These are phyloP conservation scores for Lynx canadensis DNA, from an alignment of 2,113 vertebrate species.

Conservation along the genomic window DNA sequence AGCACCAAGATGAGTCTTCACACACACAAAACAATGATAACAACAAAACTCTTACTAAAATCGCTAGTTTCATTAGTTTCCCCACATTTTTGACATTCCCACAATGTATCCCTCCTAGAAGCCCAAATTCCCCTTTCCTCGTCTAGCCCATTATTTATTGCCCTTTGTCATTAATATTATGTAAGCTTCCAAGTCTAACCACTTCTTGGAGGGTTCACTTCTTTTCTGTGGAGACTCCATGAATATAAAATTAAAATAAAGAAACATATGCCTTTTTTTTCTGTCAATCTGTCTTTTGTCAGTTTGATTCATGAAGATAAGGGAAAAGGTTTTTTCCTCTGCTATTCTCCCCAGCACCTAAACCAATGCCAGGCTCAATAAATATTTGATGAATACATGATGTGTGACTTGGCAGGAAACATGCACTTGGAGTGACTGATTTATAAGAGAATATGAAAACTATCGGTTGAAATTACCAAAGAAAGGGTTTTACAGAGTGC, in stretches of 20 bases:
- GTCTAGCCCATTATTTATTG: not conserved
- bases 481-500: not conserved
- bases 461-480: not conserved
- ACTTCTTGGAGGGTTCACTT: not conserved
- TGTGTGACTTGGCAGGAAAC: not conserved
- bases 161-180: not conserved
- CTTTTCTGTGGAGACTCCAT: not conserved
- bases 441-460: not conserved
- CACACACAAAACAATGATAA: not conserved
- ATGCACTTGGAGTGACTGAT: not conserved
- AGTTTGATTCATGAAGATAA: not conserved
- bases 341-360: not conserved
- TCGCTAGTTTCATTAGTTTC: not conserved
- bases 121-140: not conserved
- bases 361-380: not conserved
- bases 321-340: not conserved
- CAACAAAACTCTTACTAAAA: not conserved
- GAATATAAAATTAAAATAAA: not conserved
- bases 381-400: slow-evolving; percentile 9
- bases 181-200: not conserved
- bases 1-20: not conserved
- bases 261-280: not conserved
- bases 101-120: not conserved
- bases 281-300: not conserved
- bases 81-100: not conserved